Conservation (phyloP, 2,888 invertebrate species). For the Cheilosia urbana region DNA sequence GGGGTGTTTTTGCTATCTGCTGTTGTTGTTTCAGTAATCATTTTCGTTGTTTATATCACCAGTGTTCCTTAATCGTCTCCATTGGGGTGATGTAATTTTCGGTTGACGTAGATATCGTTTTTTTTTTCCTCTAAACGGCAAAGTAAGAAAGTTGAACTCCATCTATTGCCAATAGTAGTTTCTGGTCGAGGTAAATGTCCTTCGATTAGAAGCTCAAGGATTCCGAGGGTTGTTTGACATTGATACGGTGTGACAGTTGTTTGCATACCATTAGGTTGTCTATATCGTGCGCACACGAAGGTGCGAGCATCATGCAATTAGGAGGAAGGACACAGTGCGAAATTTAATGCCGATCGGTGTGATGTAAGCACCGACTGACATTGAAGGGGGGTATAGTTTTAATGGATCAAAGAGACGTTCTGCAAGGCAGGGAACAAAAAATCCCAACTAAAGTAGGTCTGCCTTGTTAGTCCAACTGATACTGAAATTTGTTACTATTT, state of each 20-base stretch:
- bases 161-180: background rate
- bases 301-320: slow-evolving; percentile 39
- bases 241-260: slow-evolving; percentile 56
- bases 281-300: background rate
- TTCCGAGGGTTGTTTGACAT: slow-evolving; percentile 30
- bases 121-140: background rate
- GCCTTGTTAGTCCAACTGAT: no score
- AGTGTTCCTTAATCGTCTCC: slow-evolving; percentile 59
- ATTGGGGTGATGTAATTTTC: slow-evolving; percentile 59
- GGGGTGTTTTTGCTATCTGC: background rate
- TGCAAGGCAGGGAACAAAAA: background rate
- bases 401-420: background rate
- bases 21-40: slow-evolving; percentile 10
- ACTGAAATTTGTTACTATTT: no score
- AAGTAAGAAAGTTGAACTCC: slow-evolving; percentile 8
- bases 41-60: slow-evolving; percentile 4
- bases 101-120: slow-evolving; percentile 37
- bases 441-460: no score
- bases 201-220: slow-evolving; percentile 36
- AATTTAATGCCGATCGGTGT: background rate
- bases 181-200: slow-evolving; percentile 28
- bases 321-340: background rate
- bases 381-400: slow-evolving; percentile 11
- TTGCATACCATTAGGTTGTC: slow-evolving; percentile 49
- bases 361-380: background rate